Base-by-base conservation (phyloP, 2,888 invertebrate species). In the Scaptomyza caliginosa region DNA sequence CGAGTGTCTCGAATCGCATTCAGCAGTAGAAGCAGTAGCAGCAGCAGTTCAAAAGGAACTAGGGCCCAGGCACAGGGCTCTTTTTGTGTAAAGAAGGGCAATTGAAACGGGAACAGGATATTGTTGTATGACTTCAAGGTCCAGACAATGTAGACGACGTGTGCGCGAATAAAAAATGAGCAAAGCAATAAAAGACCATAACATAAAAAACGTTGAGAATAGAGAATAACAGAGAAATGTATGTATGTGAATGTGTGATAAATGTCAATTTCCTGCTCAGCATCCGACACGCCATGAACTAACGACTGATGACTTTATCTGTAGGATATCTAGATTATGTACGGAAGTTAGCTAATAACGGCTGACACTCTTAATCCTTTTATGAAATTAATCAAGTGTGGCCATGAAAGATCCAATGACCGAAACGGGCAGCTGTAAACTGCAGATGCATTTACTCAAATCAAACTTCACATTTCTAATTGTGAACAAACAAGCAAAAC, bases 221-320 rank as follows among this genome's bases (percentile, higher is more conserved):
- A 10, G 11, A 63, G 55, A 64, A 74, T 50, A 56, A 58, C 5
- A 26, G 49, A 19, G 19, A 24, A 39, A 40, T 28, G 30, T 54
- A 13, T 16, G 13, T 19, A 8, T 48, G 7, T 60, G 23, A 43
- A 51, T 51, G 71, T 75, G 89, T 88, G 88, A 88, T 89, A 88
- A 88, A 88, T 88, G 89, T 88, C 88, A 85, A 74, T 68, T 88
- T 88, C 88, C 88, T 89, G 88, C 88, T 89, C 83, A 84, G 74
- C 76, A 88, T 82, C 67, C 77, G 88, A 85, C 79, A 79, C 83
- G 83, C 79, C 70, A 21, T 50, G 68, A 74, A 30, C 51, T 16
- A 34, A 34, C 45, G 50, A 24, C 40, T 68, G 82, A 84, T 64
- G 74, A 73, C 85, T 82, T 81, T 85, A 86, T 84, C 74, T 57